A percentile compares a stretch with the other conserved stretches of the same genome.
These are phyloP conservation scores for Tachystola acroxantha DNA, from an alignment of 2,888 invertebrate genomes.

Conservation along the genomic window DNA sequence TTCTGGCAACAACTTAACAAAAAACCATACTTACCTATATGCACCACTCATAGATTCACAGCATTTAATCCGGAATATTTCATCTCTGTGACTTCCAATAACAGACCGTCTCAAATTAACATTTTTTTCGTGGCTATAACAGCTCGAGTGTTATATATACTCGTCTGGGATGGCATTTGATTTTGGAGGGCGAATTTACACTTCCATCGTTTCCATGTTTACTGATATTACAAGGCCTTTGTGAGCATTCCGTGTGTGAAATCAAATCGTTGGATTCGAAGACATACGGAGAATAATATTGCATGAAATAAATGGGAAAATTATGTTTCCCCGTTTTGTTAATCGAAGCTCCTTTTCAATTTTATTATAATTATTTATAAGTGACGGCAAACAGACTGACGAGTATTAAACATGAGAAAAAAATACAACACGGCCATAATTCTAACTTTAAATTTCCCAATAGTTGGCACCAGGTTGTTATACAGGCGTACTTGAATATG, in stretches of 20 bases:
- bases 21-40: too few relatives aligned
- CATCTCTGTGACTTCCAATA: not conserved
- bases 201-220: conserved; percentile 7
- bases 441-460: too few relatives aligned
- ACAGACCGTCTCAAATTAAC: not conserved
- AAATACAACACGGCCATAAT: too few relatives aligned
- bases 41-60: too few relatives aligned
- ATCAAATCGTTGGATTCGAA: conserved; percentile 4
- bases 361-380: too few relatives aligned
- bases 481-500: too few relatives aligned
- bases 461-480: too few relatives aligned
- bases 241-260: conserved; percentile 3
- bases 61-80: too few relatives aligned
- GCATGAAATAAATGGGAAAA: not conserved
- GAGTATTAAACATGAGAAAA: too few relatives aligned
- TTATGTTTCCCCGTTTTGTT: not conserved
- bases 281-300: not conserved
- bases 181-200: conserved; percentile 3
- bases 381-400: too few relatives aligned
- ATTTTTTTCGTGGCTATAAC: not conserved
- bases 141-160: not conserved
- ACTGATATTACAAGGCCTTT: conserved; percentile 6
- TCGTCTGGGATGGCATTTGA: conserved; percentile 4
- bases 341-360: too few relatives aligned
- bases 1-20: too few relatives aligned